phyloP scores from a whole-genome alignment of 2,113 vertebrate species.

The Pungitius pungitius region DNA sequence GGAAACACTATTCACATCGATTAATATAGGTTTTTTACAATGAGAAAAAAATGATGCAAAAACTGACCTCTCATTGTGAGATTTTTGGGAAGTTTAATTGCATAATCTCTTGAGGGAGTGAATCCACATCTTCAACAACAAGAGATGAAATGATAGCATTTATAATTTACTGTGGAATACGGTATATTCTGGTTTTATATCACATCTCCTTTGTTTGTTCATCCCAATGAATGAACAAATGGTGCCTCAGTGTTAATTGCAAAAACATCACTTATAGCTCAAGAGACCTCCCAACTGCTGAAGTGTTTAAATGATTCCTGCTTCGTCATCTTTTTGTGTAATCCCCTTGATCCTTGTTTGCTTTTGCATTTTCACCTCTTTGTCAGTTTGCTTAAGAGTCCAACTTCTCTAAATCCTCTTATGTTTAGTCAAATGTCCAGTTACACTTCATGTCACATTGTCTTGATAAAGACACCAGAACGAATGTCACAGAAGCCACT shows the following conservation, averaged over 20 bases:
- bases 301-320: background rate
- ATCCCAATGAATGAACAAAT: slow-evolving; percentile 1
- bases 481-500: slow-evolving; percentile 22
- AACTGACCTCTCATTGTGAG: background rate
- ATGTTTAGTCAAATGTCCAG: background rate
- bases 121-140: background rate
- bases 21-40: background rate
- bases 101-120: background rate
- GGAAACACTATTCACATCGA: background rate
- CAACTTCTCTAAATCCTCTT: background rate
- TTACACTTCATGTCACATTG: background rate
- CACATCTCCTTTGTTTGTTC: background rate
- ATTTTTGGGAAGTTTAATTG: background rate
- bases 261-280: slow-evolving; percentile 26
- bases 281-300: background rate
- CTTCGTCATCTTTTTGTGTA: background rate
- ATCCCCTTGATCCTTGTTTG: background rate
- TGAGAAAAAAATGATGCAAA: background rate
- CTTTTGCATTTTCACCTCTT: background rate
- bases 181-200: background rate
- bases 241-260: slow-evolving; percentile 6
- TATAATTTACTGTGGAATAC: background rate
- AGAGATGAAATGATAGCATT: background rate
- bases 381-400: background rate
- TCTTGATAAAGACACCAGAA: background rate